These are phyloP conservation scores for Mythimna ferrago DNA, from an alignment of 2,888 invertebrate species.

Conservation along the genomic window DNA sequence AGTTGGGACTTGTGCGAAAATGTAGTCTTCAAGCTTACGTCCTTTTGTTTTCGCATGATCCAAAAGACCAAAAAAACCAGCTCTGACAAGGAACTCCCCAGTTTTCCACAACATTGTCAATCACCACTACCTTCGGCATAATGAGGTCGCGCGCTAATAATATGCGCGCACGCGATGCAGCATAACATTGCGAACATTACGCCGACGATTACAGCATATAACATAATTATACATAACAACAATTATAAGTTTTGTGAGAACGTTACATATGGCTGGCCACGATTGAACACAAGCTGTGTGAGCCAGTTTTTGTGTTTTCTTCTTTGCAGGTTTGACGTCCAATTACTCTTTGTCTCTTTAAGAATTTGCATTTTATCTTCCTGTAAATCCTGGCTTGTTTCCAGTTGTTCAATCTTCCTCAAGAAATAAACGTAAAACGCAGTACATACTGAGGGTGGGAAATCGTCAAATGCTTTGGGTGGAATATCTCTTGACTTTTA, in stretches of 20 bases:
- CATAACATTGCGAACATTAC: conserved; percentile 61
- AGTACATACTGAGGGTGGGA: not conserved
- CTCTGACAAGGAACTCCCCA: conserved; percentile 22
- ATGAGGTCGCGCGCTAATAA: conserved; percentile 71
- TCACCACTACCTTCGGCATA: conserved; percentile 63
- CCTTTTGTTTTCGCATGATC: not conserved
- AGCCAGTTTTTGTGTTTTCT: conserved; percentile 40
- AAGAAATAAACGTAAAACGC: not conserved
- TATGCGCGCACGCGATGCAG: conserved; percentile 67
- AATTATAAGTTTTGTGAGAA: conserved; percentile 60
- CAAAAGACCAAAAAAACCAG: not conserved
- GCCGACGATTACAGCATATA: conserved; percentile 64
- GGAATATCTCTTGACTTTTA: too few species aligned
- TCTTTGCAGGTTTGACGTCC: conserved; percentile 12
- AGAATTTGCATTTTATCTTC: conserved; percentile 7
- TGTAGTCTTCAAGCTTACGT: not conserved
- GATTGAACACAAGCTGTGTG: conserved; percentile 31
- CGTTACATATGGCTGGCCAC: conserved; percentile 60
- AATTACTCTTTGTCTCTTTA: conserved; percentile 34
- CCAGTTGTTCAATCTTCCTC: not conserved
- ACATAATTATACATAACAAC: conserved; percentile 67
- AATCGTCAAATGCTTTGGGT: too few species aligned
- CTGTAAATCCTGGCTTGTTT: conserved; percentile 13
- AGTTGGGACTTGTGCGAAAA: not conserved
- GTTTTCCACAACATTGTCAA: conserved; percentile 51